Evolutionary conservation across 2,888 invertebrate species (phyloP).

Genomic region (Clunio marinus): DNA sequence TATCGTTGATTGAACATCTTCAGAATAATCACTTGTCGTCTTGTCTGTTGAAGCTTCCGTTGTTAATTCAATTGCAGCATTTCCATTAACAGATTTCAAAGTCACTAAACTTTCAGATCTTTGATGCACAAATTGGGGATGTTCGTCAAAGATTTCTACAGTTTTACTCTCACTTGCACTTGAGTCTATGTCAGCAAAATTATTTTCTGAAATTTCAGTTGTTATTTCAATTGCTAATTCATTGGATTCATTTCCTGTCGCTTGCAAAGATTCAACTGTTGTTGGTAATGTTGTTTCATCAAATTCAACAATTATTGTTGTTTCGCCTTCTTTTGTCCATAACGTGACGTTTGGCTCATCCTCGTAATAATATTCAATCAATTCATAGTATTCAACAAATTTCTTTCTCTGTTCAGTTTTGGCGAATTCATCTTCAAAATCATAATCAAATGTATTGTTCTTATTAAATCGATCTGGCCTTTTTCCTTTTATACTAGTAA

Average conservation of each 20-base stretch:
- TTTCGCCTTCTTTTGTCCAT: not conserved
- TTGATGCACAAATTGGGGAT: too few relatives aligned
- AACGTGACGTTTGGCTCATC: not conserved
- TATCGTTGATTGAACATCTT: too few relatives aligned
- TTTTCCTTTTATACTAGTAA: not conserved
- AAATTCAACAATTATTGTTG: not conserved
- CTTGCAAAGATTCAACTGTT: not conserved
- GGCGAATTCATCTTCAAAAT: not conserved
- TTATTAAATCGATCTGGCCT: not conserved
- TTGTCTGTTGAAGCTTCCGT: too few relatives aligned
- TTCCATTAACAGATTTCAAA: too few relatives aligned
- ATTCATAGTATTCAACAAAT: not conserved
- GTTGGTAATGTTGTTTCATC: not conserved
- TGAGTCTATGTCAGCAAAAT: too few relatives aligned
- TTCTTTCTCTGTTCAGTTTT: not conserved
- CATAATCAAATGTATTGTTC: not conserved
- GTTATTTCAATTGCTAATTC: too few relatives aligned
- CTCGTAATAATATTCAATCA: slow-evolving; percentile 15
- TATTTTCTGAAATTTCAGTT: too few relatives aligned
- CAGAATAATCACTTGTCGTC: too few relatives aligned
- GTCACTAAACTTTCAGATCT: too few relatives aligned
- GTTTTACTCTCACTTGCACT: too few relatives aligned
- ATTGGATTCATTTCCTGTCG: not conserved
- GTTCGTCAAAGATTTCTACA: too few relatives aligned
- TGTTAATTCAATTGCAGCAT: too few relatives aligned